A percentile compares a stretch with the other conserved stretches of the same genome.
Evolutionary conservation across 2,797 vertebrate species (phyloP).

Genomic region (Orientallactaga sibirica): DNA sequence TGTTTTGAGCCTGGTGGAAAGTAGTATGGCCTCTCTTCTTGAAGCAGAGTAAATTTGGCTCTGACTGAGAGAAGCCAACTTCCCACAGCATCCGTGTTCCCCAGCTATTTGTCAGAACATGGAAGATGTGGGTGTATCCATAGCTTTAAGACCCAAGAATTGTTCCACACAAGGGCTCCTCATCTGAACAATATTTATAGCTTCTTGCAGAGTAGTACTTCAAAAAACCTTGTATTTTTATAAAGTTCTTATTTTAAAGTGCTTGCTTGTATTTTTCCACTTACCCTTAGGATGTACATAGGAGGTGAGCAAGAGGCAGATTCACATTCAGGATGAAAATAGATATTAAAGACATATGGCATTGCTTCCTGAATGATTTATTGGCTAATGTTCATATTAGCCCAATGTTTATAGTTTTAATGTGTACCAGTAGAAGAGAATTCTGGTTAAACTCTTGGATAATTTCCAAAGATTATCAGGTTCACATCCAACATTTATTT

Average conservation of each 20-base stretch:
- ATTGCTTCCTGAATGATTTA: conserved; percentile 37
- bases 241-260: conserved; percentile 43
- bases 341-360: neutral
- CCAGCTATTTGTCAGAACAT: conserved; percentile 10
- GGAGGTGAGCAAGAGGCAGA: neutral
- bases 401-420: conserved; percentile 54
- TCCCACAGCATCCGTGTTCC: conserved; percentile 13
- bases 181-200: conserved; percentile 55
- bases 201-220: conserved; percentile 37
- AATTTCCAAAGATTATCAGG: conserved; percentile 54
- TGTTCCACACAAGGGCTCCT: conserved; percentile 37
- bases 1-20: neutral
- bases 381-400: conserved; percentile 33
- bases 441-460: conserved; percentile 37
- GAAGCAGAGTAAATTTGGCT: conserved; percentile 27
- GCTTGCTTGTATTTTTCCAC: neutral
- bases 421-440: conserved; percentile 32
- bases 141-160: conserved; percentile 52
- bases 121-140: conserved; percentile 51
- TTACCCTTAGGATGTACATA: neutral
- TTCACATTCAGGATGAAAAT: neutral
- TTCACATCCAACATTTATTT: conserved; percentile 1
- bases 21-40: neutral
- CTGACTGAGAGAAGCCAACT: neutral
- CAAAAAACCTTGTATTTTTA: conserved; percentile 59